Percentiles rank a stretch among this genome's conserved stretches.
phyloP scores from a whole-genome alignment of 2,888 invertebrate species.

The Macaria liturata region DNA sequence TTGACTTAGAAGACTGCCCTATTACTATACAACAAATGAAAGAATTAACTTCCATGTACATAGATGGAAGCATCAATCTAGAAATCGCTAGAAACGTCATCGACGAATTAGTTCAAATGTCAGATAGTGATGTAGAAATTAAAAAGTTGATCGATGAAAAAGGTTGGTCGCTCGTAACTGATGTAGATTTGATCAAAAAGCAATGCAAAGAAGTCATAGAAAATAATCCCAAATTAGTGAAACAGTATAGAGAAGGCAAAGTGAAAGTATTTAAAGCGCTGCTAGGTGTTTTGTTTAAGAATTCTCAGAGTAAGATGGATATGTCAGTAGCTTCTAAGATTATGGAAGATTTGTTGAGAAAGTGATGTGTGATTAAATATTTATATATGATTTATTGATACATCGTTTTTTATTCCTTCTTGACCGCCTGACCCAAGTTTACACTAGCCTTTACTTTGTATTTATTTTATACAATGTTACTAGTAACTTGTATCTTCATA shows the following conservation, averaged over 20 bases:
- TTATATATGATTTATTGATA: slow-evolving; percentile 11
- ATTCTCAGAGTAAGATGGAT: slow-evolving; percentile 85
- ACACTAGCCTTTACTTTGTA: too few relatives aligned
- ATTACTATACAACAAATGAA: slow-evolving; percentile 80
- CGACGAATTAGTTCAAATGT: slow-evolving; percentile 56
- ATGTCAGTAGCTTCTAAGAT: slow-evolving; percentile 85
- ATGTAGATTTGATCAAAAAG: slow-evolving; percentile 81
- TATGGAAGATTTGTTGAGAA: slow-evolving; percentile 84
- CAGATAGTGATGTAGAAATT: slow-evolving; percentile 50
- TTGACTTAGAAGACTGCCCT: slow-evolving; percentile 81
- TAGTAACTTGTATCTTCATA: too few relatives aligned
- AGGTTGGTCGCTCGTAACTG: slow-evolving; percentile 86
- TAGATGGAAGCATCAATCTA: slow-evolving; percentile 84
- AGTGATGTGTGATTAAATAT: slow-evolving; percentile 49
- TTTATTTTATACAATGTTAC: too few relatives aligned
- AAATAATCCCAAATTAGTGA: slow-evolving; percentile 86
- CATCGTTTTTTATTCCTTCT: background rate
- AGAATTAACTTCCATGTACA: slow-evolving; percentile 85
- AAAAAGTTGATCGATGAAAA: slow-evolving; percentile 83
- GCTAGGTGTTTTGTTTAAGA: slow-evolving; percentile 83
- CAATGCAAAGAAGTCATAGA: slow-evolving; percentile 85
- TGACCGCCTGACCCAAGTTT: too few relatives aligned
- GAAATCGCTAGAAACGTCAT: slow-evolving; percentile 75
- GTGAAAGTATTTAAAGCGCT: slow-evolving; percentile 86
- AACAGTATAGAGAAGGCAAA: slow-evolving; percentile 87